Conservation (phyloP, 2,113 vertebrate species). For the Tylochromis polylepis region DNA sequence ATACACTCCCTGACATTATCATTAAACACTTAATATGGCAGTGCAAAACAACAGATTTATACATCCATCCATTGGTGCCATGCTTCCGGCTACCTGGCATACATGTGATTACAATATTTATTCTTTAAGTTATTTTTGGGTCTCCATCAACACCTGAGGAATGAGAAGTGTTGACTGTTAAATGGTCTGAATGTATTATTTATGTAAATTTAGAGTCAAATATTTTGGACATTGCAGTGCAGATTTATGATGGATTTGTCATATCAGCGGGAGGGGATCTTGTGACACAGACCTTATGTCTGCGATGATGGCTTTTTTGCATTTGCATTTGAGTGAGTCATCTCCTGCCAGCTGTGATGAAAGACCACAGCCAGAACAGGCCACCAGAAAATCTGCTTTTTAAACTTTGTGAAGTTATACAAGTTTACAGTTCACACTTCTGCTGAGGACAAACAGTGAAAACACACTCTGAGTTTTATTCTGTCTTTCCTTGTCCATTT, state of each 20-base stretch:
- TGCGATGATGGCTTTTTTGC: not conserved
- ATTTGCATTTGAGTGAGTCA: constrained; percentile 22
- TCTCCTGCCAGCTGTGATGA: not conserved
- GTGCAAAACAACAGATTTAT: not conserved
- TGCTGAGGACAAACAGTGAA: not conserved
- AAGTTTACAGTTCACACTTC: not conserved
- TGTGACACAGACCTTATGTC: not conserved
- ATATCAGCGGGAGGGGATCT: not conserved
- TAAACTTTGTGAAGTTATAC: not conserved
- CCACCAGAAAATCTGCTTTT: not conserved
- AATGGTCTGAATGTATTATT: not conserved
- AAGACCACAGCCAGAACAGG: not conserved
- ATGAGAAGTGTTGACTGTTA: not conserved
- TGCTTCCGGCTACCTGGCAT: not conserved
- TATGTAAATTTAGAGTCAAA: not conserved
- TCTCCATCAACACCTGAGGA: not conserved
- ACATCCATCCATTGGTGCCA: not conserved
- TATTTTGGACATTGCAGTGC: not conserved
- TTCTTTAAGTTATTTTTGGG: fast-evolving
- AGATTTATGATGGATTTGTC: not conserved
- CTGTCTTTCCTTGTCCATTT: not conserved
- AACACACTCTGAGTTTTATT: not conserved
- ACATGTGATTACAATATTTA: not conserved
- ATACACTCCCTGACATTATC: not conserved
- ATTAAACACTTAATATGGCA: not conserved